Evolutionary conservation across 35 echinoderm and acorn worm genomes (phyloP).

Genomic region (Heliocidaris tuberculata): DNA sequence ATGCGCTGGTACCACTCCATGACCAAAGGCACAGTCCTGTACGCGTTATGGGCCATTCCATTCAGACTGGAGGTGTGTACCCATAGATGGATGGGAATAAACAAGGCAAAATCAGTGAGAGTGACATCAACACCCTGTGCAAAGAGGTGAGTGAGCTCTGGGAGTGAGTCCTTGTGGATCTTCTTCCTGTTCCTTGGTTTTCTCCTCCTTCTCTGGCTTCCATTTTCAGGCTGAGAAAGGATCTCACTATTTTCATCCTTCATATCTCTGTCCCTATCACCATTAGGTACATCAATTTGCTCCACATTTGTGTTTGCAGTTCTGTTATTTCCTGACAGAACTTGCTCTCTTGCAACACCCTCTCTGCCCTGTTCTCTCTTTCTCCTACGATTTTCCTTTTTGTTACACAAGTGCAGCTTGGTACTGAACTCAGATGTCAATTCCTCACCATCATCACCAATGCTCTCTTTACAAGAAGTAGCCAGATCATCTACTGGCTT

Average conservation of each 20-base stretch:
- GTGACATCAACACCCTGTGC: conserved; percentile 55
- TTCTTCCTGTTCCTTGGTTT: neutral
- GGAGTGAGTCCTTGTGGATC: neutral
- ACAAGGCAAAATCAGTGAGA: conserved; percentile 58
- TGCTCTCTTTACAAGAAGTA: neutral
- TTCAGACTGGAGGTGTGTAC: neutral
- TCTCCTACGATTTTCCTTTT: conserved; percentile 5
- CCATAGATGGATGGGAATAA: conserved; percentile 41
- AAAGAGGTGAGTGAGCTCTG: conserved; percentile 42
- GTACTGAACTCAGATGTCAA: neutral
- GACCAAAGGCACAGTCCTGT: conserved; percentile 43
- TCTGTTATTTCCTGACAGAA: neutral
- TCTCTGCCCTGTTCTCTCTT: neutral
- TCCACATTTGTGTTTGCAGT: neutral
- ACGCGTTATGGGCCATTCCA: neutral
- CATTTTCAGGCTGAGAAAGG: neutral
- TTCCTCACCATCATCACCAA: neutral
- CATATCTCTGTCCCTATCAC: neutral
- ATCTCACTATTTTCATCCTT: neutral
- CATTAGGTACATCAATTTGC: neutral
- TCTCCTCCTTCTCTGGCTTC: neutral
- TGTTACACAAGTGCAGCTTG: conserved; percentile 33
- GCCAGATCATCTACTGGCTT: neutral
- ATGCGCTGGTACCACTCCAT: conserved; percentile 52
- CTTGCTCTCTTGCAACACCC: neutral